Percentiles rank a stretch among this genome's conserved stretches.
Conservation (phyloP, 2,797 vertebrate genomes). For the Sebastes flavidus region DNA sequence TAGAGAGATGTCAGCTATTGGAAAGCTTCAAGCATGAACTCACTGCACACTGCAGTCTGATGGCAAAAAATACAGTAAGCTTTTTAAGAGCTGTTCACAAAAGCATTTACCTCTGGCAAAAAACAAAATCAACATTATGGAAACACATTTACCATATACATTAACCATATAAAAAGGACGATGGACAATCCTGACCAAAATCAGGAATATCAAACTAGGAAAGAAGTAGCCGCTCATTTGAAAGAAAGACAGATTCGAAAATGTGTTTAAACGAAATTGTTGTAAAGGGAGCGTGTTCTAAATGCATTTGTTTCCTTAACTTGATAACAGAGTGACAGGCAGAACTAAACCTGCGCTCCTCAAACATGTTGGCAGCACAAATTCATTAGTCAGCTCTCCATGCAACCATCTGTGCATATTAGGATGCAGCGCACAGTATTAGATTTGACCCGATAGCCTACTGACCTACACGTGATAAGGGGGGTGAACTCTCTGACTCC, state of each 20-base stretch:
- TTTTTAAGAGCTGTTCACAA: not conserved
- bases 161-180: not conserved
- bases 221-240: not conserved
- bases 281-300: not conserved
- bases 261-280: not conserved
- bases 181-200: not conserved
- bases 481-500: conserved; percentile 51
- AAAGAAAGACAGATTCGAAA: not conserved
- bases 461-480: conserved; percentile 64
- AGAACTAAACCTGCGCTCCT: not conserved
- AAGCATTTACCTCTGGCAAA: not conserved
- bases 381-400: conserved; percentile 23
- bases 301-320: not conserved
- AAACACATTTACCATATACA: not conserved
- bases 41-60: conserved; percentile 29
- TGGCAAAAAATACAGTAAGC: conserved; percentile 6
- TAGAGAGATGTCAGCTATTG: conserved; percentile 34
- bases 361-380: conserved; percentile 5
- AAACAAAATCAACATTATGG: not conserved
- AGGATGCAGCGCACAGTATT: conserved; percentile 45
- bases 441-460: conserved; percentile 68
- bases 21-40: conserved; percentile 49
- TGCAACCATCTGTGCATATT: conserved; percentile 39
- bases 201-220: not conserved
- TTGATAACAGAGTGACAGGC: not conserved